Evolutionary conservation across 2,113 vertebrate species (phyloP), one percentile per base, ranked within the genome.

Genomic region (Phalacrocorax carbo): DNA sequence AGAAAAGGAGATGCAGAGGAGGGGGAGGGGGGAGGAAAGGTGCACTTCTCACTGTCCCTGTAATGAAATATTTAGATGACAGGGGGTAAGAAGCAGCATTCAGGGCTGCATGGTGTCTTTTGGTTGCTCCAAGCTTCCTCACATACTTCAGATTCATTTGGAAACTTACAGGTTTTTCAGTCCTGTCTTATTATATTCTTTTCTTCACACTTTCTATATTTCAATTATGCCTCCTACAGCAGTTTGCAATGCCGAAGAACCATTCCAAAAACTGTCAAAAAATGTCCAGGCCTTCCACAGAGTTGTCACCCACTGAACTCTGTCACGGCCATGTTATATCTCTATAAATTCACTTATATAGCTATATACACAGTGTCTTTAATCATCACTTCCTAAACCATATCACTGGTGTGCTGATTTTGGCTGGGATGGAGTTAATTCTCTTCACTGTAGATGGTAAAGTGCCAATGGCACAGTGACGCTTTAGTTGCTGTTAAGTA

Each of bases 1-100:
- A 48, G 19, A 60, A 4, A 22, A 60, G 18, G 65, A 73, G 54
- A 32, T 38, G 8, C 9, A 72, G 48, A 51, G 17, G 2, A 1
- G 6, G 6, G 9, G 8, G 4, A 71, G 9, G 6, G 9, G 6
- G 1, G 1, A 52, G 1, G 1, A 60, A 11, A 61, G 60, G 3
- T 51, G 13, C 3, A 61, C 11, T 66, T 17, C 15, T 48, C 20
- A 7, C 5, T 42, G 6, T 29, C 3, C 9, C 3, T 70, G 21
- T 40, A 19, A 68, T 25, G 38, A 83, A 62, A 44, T 29, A 29
- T 55, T 72, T 46, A 70, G 10, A 13, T 20, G 11, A 34, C 0
- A 25, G 7, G 2, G 21, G 11, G 7, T 46, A 65, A 70, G 34
- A 68, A 65, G 17, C 5, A 61, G 5, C 7, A 7, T 84, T 68